These are phyloP conservation scores for Agrilus cyanescens DNA, from an alignment of 2,888 invertebrate genomes.

Conservation along the genomic window DNA sequence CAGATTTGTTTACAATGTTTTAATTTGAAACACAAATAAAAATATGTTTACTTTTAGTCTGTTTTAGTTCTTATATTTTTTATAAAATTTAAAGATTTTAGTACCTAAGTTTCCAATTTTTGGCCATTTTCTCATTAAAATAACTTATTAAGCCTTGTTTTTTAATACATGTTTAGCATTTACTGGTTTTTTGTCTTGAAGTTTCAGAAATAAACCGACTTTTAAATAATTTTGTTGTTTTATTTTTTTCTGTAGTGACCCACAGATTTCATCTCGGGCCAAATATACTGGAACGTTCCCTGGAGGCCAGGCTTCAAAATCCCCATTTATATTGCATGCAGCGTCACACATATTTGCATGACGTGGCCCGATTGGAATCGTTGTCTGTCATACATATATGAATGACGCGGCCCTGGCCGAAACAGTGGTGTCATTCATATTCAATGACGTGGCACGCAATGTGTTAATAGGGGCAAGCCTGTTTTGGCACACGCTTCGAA, in stretches of 20 bases:
- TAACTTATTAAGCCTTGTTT: too few relatives aligned
- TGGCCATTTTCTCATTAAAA: too few relatives aligned
- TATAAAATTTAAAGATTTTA: too few relatives aligned
- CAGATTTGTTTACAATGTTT: conserved; percentile 15
- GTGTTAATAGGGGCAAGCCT: conserved; percentile 5
- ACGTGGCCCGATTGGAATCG: not conserved
- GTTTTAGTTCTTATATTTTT: too few relatives aligned
- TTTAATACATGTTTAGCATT: too few relatives aligned
- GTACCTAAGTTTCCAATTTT: too few relatives aligned
- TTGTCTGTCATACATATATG: not conserved
- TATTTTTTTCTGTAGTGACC: not conserved
- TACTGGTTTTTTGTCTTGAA: too few relatives aligned
- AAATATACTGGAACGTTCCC: not conserved
- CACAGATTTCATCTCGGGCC: too few relatives aligned
- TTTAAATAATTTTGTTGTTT: not conserved
- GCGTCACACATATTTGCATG: conserved; percentile 3
- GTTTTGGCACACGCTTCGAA: too few relatives aligned
- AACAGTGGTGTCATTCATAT: not conserved
- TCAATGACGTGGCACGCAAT: conserved; percentile 1
- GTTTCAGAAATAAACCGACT: not conserved
- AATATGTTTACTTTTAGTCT: conserved; percentile 10
- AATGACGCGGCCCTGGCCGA: too few relatives aligned
- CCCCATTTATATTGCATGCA: not conserved
- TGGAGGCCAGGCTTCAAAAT: not conserved
- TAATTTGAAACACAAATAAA: conserved; percentile 13